Evolutionary conservation across 2,888 invertebrate species (phyloP).

Genomic region (Melipona beecheii): DNA sequence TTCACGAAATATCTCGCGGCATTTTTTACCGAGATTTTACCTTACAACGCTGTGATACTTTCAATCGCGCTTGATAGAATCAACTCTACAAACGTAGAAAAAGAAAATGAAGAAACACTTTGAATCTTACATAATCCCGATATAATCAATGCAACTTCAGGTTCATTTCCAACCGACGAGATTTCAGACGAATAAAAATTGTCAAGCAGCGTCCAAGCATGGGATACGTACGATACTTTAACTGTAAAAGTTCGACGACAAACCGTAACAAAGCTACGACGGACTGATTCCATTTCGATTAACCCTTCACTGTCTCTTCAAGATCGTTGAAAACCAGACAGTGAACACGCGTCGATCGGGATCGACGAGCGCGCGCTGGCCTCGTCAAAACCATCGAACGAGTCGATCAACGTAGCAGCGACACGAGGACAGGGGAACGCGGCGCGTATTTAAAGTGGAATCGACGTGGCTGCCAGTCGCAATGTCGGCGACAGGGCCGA

Average conservation of each 20-base stretch:
- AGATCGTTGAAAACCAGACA: background rate
- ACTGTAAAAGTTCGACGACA: too few species aligned
- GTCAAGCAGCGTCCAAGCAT: too few species aligned
- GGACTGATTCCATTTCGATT: background rate
- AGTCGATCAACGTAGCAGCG: slow-evolving; percentile 24
- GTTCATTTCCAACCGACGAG: too few species aligned
- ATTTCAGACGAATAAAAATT: too few species aligned
- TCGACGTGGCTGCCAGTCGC: slow-evolving; percentile 73
- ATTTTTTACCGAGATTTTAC: too few species aligned
- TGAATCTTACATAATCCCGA: too few species aligned
- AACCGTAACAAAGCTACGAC: too few species aligned
- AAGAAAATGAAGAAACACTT: background rate
- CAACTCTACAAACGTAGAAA: background rate
- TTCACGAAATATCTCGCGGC: too few species aligned
- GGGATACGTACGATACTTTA: too few species aligned
- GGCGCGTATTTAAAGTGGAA: slow-evolving; percentile 67
- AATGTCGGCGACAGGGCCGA: slow-evolving; percentile 62
- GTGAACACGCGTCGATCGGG: background rate
- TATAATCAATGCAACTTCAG: too few species aligned
- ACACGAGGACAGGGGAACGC: slow-evolving; percentile 15
- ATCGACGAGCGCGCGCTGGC: background rate
- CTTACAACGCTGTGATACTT: too few species aligned
- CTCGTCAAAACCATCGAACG: background rate
- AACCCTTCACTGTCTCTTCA: background rate
- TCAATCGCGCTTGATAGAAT: too few species aligned